These are phyloP conservation scores for Desmodus rotundus DNA, from an alignment of 2,113 vertebrate species.

Conservation along the genomic window DNA sequence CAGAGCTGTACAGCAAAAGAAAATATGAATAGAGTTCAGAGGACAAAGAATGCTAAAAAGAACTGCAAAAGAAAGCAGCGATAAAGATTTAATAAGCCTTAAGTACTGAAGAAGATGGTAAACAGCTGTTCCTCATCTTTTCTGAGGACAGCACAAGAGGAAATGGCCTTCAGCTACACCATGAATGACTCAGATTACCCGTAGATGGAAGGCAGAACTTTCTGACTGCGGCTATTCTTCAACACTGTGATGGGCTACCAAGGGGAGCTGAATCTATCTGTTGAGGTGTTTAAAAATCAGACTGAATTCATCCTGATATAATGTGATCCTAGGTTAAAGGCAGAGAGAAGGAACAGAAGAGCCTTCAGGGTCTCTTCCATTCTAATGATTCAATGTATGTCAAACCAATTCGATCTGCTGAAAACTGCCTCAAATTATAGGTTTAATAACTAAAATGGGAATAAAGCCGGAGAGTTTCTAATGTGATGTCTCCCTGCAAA, in stretches of 20 bases:
- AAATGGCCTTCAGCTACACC: slow-evolving; percentile 46
- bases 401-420: slow-evolving; percentile 9
- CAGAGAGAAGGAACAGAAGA: slow-evolving; percentile 4
- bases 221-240: slow-evolving; percentile 27
- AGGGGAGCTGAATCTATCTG: not conserved
- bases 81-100: slow-evolving; percentile 17
- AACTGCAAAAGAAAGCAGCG: not conserved
- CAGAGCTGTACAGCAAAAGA: not conserved
- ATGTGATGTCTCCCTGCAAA: slow-evolving; percentile 16
- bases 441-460: slow-evolving; percentile 51
- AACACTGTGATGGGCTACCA: not conserved
- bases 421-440: slow-evolving; percentile 46
- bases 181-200: slow-evolving; percentile 38
- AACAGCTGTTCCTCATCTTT: slow-evolving; percentile 53
- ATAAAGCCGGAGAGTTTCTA: slow-evolving; percentile 42
- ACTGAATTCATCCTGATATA: slow-evolving; percentile 53
- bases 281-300: slow-evolving; percentile 42
- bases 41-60: slow-evolving; percentile 20
- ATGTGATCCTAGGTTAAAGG: slow-evolving; percentile 42
- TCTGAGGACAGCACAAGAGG: slow-evolving; percentile 45
- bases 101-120: slow-evolving; percentile 9
- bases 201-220: not conserved
- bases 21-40: slow-evolving; percentile 30
- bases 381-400: slow-evolving; percentile 38
- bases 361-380: slow-evolving; percentile 35